Evolutionary conservation across 2,113 vertebrate species (phyloP).

Genomic region (Paradisaea rubra): DNA sequence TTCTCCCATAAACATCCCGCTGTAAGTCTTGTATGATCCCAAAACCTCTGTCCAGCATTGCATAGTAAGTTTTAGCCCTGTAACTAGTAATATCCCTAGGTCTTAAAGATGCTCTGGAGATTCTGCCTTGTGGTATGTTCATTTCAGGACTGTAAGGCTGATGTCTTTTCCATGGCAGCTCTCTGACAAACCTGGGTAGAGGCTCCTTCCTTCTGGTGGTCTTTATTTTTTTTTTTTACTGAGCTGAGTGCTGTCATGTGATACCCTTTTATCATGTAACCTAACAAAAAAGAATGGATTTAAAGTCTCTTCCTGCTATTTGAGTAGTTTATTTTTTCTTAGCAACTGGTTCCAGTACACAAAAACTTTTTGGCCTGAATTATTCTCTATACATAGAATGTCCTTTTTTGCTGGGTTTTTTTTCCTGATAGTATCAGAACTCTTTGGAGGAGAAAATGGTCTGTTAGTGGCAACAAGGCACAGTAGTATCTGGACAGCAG

Average conservation of each 20-base stretch:
- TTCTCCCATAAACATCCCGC: not conserved
- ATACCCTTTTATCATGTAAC: not conserved
- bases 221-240: not conserved
- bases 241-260: not conserved
- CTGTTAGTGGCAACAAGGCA: not conserved
- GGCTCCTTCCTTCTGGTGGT: not conserved
- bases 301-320: not conserved
- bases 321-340: not conserved
- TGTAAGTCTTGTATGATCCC: not conserved
- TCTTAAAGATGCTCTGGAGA: not conserved
- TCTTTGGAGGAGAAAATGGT: not conserved
- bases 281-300: not conserved
- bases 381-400: not conserved
- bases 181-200: not conserved
- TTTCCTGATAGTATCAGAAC: not conserved
- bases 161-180: not conserved
- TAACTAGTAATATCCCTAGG: not conserved
- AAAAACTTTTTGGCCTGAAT: not conserved
- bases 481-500: not conserved
- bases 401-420: not conserved
- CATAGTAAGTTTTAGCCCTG: not conserved
- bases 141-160: not conserved
- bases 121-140: not conserved
- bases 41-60: not conserved
- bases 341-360: not conserved